A percentile compares a stretch with the other conserved stretches of the same genome.
Conservation (phyloP, 2,113 vertebrate genomes). For the Lucifuga dentata region DNA sequence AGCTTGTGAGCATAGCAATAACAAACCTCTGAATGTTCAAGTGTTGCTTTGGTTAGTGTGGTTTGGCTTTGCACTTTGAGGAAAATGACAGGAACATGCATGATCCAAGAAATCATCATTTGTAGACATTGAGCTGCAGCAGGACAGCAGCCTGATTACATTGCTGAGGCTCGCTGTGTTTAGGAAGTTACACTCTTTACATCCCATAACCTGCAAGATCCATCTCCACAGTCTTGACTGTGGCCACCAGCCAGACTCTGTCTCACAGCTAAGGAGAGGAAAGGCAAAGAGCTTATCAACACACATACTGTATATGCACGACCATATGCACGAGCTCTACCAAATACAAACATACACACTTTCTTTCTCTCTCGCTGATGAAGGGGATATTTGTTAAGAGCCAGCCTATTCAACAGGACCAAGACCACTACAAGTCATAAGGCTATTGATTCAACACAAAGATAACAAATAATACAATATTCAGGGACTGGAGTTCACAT, state of each 20-base stretch:
- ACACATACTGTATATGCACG: neutral
- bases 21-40: neutral
- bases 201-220: no score
- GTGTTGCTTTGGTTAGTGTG: neutral
- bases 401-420: conserved; percentile 23
- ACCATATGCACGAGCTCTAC: no score
- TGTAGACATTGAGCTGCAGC: neutral
- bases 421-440: conserved; percentile 37
- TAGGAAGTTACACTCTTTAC: no score
- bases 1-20: conserved; percentile 11
- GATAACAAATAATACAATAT: conserved; percentile 25
- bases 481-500: conserved; percentile 37
- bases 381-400: conserved; percentile 40
- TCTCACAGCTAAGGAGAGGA: conserved; percentile 17
- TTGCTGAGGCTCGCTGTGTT: no score
- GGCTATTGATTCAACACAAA: conserved; percentile 35
- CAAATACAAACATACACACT: neutral
- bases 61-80: conserved; percentile 16
- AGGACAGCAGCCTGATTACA: conserved; percentile 37
- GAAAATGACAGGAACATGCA: neutral
- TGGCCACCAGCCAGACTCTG: conserved; percentile 16
- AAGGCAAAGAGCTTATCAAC: conserved; percentile 23
- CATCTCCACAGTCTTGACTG: no score
- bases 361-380: conserved; percentile 6
- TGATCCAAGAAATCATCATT: neutral